phyloP scores from a whole-genome alignment of 2,113 vertebrate species.

The Sitta europaea region DNA sequence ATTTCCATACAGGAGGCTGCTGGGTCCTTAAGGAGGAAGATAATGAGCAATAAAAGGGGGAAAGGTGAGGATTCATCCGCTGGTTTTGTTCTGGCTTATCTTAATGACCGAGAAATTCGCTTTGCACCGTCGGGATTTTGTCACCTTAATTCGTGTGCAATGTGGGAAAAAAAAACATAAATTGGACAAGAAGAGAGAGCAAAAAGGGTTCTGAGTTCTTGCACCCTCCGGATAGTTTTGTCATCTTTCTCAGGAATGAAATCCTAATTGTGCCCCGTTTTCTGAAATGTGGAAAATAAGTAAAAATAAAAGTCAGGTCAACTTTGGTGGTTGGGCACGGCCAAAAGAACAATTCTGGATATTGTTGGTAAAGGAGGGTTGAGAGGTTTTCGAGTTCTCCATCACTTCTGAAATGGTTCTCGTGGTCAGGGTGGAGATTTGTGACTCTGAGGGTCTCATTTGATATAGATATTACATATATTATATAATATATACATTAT shows the following conservation, averaged over 20 bases:
- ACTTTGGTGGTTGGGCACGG: accelerated
- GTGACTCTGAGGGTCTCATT: background rate
- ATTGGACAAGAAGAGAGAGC: background rate
- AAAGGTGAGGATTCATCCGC: background rate
- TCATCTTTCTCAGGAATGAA: background rate
- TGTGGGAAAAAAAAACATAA: background rate
- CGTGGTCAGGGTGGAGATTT: background rate
- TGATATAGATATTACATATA: background rate
- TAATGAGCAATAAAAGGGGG: background rate
- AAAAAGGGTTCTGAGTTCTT: background rate
- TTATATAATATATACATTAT: too few species aligned
- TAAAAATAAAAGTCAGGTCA: background rate
- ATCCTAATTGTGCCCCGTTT: accelerated
- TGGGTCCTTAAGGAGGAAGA: background rate
- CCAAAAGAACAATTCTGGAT: accelerated
- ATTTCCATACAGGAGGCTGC: background rate
- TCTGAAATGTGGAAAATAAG: background rate
- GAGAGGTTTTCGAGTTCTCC: background rate
- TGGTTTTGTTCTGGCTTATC: background rate
- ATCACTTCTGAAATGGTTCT: background rate
- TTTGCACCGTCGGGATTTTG: background rate
- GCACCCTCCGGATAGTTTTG: background rate
- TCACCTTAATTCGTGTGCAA: background rate
- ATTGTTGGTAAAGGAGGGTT: background rate
- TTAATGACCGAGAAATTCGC: background rate